Conservation (phyloP, 2,797 vertebrate genomes). For the Malacoctenus gilli region DNA sequence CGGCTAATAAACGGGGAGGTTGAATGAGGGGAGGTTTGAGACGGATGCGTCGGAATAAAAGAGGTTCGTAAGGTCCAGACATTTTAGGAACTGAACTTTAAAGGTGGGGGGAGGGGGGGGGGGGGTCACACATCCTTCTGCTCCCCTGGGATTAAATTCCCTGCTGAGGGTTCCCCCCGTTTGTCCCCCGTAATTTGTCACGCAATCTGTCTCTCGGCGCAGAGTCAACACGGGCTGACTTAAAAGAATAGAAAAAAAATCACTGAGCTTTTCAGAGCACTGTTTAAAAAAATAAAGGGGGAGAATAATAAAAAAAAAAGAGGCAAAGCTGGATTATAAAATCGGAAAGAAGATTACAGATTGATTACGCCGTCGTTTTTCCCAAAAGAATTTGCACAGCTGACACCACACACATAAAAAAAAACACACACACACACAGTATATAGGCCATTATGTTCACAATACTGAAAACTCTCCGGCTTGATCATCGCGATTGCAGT, state of each 20-base stretch:
- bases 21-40: constrained; percentile 33
- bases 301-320: constrained; percentile 9
- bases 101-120: too few relatives aligned
- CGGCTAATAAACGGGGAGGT: constrained; percentile 15
- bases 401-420: constrained; percentile 10
- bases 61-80: too few relatives aligned
- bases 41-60: constrained; percentile 11
- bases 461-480: not conserved
- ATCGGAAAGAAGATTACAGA: constrained; percentile 9
- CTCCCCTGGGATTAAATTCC: constrained; percentile 27
- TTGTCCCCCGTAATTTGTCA: constrained; percentile 14
- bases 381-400: not conserved
- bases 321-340: constrained; percentile 3
- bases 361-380: constrained; percentile 2
- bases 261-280: not conserved
- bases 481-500: not conserved
- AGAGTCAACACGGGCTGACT: too few relatives aligned
- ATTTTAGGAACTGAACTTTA: constrained; percentile 14
- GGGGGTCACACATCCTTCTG: not conserved
- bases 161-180: not conserved
- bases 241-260: too few relatives aligned
- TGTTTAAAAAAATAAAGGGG: constrained; percentile 13
- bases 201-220: not conserved
- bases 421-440: not conserved
- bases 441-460: not conserved